Conservation (phyloP, 2,797 vertebrate species). For the Tachyglossus aculeatus region DNA sequence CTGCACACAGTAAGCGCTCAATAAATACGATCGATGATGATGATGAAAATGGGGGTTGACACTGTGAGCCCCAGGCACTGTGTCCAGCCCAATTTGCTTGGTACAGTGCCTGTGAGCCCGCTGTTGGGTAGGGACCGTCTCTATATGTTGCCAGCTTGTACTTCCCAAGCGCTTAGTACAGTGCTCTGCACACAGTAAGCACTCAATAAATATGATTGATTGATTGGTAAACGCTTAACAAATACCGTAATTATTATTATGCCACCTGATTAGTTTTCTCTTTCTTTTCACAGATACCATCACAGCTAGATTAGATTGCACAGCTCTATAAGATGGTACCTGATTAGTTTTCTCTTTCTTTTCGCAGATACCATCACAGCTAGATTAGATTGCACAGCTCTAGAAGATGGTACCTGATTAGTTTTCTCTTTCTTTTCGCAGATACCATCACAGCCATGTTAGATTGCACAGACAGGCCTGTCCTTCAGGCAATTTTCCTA, state of each 20-base stretch:
- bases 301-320: constrained; percentile 95
- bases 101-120: too few relatives aligned
- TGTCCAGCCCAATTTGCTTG: too few relatives aligned
- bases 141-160: too few relatives aligned
- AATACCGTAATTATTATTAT: background rate
- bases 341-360: constrained; percentile 49
- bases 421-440: constrained; percentile 59
- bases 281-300: constrained; percentile 83
- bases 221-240: constrained; percentile 5
- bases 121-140: too few relatives aligned
- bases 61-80: too few relatives aligned
- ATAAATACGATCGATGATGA: too few relatives aligned
- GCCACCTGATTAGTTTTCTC: constrained; percentile 32
- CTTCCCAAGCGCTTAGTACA: too few relatives aligned
- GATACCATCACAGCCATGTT: constrained; percentile 96
- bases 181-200: too few relatives aligned
- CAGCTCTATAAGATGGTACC: too few relatives aligned
- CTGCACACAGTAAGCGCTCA: too few relatives aligned
- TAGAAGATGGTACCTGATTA: too few relatives aligned
- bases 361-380: constrained; percentile 89
- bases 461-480: constrained; percentile 92
- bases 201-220: background rate
- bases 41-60: too few relatives aligned
- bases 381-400: constrained; percentile 95
- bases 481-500: constrained; percentile 97